Base-by-base conservation (phyloP, 2,888 invertebrate genomes). In the Plusia festucae region DNA sequence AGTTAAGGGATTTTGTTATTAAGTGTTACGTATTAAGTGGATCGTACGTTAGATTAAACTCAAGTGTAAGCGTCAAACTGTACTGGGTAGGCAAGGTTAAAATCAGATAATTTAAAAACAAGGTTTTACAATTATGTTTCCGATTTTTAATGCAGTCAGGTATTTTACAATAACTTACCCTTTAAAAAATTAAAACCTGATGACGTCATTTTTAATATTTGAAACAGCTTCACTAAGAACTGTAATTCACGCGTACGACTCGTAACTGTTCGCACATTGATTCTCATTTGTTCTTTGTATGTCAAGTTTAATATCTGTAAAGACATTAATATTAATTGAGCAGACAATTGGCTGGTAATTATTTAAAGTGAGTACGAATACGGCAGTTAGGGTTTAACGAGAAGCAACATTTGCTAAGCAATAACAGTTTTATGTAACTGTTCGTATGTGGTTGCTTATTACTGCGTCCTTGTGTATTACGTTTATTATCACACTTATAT, bases 251-350 rank as follows among this genome's bases (percentile, higher is more conserved):
- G 13, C 2, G 13, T 24, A 4, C 3, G 13, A 4, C 15, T 34
- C 15, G 0, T 9, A 30, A 30, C 30, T 30, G 34, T 15, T 6
- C n/a, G 15, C 40, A n/a, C 40, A n/a, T 40, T 40, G 40, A 40
- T n/a, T 40, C 40, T n/a, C 40, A 40, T 40, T 40, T n/a, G 40
- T 40, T 40, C n/a, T 34, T 40, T 40, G 13, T 13, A 13, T 11
- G 9, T 3, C 24, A 24, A 34, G 13, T n/a, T 40, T 58, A 69
- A 65, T 57, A 53, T 58, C 51, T 66, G 53, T 51, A 30, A n/a
- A 65, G 53, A 62, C 70, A 73, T 67, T 73, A 60, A 63, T 64
- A 74, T 70, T 75, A 79, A 76, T 70, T 76, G 63, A 55, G 63
- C 61, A 70, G 53, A 79, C 64, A 72, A 71, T 68, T 58, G 27